Evolutionary conservation across 2,113 vertebrate genomes (phyloP).

Genomic region (Urocitellus parryii): DNA sequence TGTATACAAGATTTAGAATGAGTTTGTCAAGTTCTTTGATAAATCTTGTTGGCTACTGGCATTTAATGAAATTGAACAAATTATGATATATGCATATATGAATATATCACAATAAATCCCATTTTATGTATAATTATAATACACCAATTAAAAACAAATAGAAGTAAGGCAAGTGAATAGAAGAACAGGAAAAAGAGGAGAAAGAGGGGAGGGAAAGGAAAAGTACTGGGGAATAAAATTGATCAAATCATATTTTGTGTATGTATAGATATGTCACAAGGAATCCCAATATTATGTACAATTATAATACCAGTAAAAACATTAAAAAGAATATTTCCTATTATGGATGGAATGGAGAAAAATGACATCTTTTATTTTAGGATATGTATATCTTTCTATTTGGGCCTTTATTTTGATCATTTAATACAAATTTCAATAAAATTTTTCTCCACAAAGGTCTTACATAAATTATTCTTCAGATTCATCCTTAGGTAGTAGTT

Average conservation of each 20-base stretch:
- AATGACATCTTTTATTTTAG: neutral
- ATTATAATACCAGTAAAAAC: no score
- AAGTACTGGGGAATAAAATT: no score
- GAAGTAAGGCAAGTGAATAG: no score
- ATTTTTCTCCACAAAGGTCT: neutral
- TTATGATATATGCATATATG: no score
- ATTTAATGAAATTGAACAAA: neutral
- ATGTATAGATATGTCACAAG: no score
- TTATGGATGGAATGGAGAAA: neutral
- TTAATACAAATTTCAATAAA: neutral
- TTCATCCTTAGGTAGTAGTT: neutral
- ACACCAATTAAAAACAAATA: no score
- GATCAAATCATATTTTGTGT: no score
- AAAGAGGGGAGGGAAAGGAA: no score
- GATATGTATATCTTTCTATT: neutral
- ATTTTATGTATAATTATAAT: no score
- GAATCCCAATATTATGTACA: no score
- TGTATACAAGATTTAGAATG: neutral
- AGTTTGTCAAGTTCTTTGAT: conserved; percentile 18
- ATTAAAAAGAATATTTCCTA: neutral
- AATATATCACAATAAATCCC: no score
- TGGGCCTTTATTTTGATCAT: neutral
- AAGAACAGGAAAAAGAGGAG: no score
- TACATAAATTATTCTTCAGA: neutral
- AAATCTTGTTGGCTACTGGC: neutral